Evolutionary conservation across 2,113 vertebrate genomes (phyloP), one percentile per base, ranked within the genome.

Genomic region (Diadophis punctatus): DNA sequence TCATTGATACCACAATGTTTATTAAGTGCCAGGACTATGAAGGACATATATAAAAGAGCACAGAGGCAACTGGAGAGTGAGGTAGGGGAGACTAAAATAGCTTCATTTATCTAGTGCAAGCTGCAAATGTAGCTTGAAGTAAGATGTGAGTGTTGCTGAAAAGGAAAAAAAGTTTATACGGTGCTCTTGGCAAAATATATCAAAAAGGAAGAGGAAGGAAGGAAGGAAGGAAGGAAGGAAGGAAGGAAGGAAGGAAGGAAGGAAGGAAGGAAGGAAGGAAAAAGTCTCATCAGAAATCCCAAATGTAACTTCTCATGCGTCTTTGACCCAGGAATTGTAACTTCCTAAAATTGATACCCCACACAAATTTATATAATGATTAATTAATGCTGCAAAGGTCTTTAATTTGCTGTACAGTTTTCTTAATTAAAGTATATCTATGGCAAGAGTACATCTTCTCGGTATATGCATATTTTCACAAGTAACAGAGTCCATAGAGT

Each of bases 351-450:
- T 93, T 94, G 95, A 95, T 97, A 94, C 92, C 97, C 94, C 92
- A 92, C 97, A 94, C 92, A 95, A 96, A 96, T 97, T 96, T 95
- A 96, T 96, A 97, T 92, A 95, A 93, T 96, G 96, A 98, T 98
- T 98, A 98, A 98, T 98, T 97, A 98, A 97, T 97, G 96, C 97
- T 98, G 98, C 98, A 97, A 97, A 98, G 96, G 96, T 97, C 96
- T 98, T 98, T 98, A 97, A 98, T 98, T 98, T 98, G 97, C 97
- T 96, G 97, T 97, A 97, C 97, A 93, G 95, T 97, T 98, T 97
- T 97, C 97, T 98, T 98, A 98, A 98, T 98, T 98, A 98, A 98
- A 97, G 97, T 97, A 97, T 97, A 97, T 97, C 97, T 97, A 96
- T 93, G 94, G 95, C 95, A 96, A 93, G 95, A 97, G 96, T 96